Evolutionary conservation across 2,113 vertebrate species (phyloP), one percentile per base, ranked within the genome.

Genomic region (Cololabis saira): DNA sequence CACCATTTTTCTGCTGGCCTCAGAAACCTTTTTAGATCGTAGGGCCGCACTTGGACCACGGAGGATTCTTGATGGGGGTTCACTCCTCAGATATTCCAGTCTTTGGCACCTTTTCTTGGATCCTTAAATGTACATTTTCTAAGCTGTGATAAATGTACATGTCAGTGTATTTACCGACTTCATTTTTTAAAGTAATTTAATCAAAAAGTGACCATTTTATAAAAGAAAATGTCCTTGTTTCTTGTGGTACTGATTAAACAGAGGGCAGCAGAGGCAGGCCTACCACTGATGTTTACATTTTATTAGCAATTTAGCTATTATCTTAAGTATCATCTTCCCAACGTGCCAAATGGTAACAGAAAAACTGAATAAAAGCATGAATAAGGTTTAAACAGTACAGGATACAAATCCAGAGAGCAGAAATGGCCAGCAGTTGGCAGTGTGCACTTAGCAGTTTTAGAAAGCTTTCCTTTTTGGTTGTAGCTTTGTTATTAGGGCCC

Each of bases 351-450:
- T 16, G 12, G 30, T 48, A 42, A 47, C 21, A 61, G 49, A 54
- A 53, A 66, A 53, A 15, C 27, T 19, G 22, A 59, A 13, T 18
- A 4, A 14, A 54, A 40, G 49, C 14, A 12, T 55, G 24, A 27
- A 27, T 60, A 21, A 54, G 1, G 12, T 16, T 15, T 54, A 24
- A 55, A 18, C 22, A 40, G 41, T 4, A 17, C 13, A n/a, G 15
- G 12, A 37, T 52, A 33, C 27, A 59, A 56, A 56, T 24, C 48
- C 16, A 43, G 16, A 50, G n/a, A 51, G 3, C 27, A 49, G 6
- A 43, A 54, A 51, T 33, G 62, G 52, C 67, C 67, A 67, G 30
- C 58, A 55, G 52, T 43, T 71, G 53, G 58, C 21, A 47, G 42
- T 63, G 17, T 56, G 43, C 47, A 17, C 45, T 57, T 27, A 48